Percentiles rank a stretch among this genome's conserved stretches.
Evolutionary conservation across 2,888 invertebrate species (phyloP).

Genomic region (Mayetiola destructor): DNA sequence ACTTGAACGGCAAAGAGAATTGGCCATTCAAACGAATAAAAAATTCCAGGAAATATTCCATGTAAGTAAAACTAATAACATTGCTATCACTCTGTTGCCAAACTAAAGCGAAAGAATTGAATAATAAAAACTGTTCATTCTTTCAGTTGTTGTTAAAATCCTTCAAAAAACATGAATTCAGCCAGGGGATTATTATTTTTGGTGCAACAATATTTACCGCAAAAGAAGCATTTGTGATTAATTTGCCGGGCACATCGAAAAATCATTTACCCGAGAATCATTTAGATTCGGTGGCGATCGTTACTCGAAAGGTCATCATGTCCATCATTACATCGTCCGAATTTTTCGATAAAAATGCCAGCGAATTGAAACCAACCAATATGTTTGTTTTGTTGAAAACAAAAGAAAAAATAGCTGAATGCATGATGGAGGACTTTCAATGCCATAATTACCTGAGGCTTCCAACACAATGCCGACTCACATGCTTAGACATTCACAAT

Average conservation of each 20-base stretch:
- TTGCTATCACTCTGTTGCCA: too few relatives aligned
- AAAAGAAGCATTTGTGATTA: background rate
- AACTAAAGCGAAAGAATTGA: too few relatives aligned
- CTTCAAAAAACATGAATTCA: background rate
- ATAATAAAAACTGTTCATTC: background rate
- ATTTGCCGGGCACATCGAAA: background rate
- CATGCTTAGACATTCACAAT: too few relatives aligned
- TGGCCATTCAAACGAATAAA: too few relatives aligned
- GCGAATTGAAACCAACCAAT: background rate
- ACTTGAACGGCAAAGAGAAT: too few relatives aligned
- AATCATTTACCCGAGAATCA: background rate
- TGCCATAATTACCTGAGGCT: too few relatives aligned
- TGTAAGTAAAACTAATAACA: too few relatives aligned
- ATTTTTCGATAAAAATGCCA: background rate
- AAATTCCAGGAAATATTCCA: too few relatives aligned
- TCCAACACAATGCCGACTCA: too few relatives aligned
- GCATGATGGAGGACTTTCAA: background rate
- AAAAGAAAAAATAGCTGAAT: background rate
- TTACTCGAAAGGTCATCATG: background rate
- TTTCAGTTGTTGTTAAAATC: background rate
- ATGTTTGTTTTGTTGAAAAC: background rate
- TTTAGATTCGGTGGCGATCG: background rate
- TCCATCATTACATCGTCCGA: background rate
- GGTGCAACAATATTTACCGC: background rate
- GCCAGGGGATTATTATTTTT: background rate